Percentiles rank a stretch among this genome's conserved stretches.
phyloP scores from a whole-genome alignment of 2,797 vertebrate genomes.

The Gymnothorax javanicus region DNA sequence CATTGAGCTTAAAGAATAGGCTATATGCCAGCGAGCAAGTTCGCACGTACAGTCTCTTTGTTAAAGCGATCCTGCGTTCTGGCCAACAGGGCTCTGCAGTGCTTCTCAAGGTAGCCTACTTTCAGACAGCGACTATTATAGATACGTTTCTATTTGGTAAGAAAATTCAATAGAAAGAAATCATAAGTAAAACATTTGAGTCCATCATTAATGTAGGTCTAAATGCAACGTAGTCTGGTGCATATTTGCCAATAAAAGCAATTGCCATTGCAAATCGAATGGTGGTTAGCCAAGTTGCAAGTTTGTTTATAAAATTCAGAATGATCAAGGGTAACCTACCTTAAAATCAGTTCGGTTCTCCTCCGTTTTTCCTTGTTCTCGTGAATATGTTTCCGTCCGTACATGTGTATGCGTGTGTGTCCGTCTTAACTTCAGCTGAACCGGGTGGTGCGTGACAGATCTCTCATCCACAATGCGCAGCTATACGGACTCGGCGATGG shows the following conservation, averaged over 20 bases:
- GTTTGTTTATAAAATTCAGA: neutral
- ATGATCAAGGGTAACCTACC: conserved; percentile 35
- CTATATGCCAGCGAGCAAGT: conserved; percentile 72
- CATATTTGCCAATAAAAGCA: neutral
- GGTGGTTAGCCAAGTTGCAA: neutral
- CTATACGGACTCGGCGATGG: conserved; percentile 36
- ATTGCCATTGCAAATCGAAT: neutral
- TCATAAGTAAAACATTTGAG: neutral
- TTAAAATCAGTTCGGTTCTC: conserved; percentile 37
- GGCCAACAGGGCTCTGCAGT: conserved; percentile 43
- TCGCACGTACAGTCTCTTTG: conserved; percentile 68
- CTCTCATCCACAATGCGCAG: conserved; percentile 45
- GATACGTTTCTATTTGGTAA: neutral
- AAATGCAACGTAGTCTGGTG: neutral
- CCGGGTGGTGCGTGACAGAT: conserved; percentile 51
- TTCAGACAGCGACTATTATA: conserved; percentile 19
- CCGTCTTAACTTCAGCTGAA: conserved; percentile 51
- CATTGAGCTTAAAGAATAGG: conserved; percentile 60
- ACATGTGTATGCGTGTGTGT: conserved; percentile 58
- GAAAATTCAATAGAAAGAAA: neutral
- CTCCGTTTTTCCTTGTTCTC: conserved; percentile 54
- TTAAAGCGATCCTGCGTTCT: conserved; percentile 50
- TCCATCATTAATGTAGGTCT: neutral
- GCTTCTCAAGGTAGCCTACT: conserved; percentile 31
- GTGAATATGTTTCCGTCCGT: conserved; percentile 59